phyloP scores from a whole-genome alignment of 2,113 vertebrate genomes.

The Marcusenius ussheri region DNA sequence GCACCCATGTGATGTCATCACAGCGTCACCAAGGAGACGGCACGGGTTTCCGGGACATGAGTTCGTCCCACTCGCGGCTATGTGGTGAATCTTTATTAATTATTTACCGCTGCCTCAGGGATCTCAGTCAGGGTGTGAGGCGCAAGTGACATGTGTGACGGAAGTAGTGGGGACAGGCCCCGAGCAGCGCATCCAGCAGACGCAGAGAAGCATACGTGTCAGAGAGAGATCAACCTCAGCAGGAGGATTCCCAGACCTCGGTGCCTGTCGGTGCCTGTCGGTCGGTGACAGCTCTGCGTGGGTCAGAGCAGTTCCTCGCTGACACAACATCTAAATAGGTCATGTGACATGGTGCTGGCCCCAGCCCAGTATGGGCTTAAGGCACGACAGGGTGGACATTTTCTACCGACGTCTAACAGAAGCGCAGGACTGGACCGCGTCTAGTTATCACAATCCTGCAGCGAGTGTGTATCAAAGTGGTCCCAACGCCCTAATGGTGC shows the following conservation, averaged over 20 bases:
- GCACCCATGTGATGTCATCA: not conserved
- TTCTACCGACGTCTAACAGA: not conserved
- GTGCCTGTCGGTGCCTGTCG: not conserved
- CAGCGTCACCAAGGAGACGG: not conserved
- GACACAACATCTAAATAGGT: not conserved
- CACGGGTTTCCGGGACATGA: not conserved
- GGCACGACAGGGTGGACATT: not conserved
- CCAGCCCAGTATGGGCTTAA: not conserved
- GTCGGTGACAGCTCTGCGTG: not conserved
- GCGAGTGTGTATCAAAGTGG: not conserved
- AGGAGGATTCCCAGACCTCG: not conserved
- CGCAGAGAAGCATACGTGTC: not conserved
- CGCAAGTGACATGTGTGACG: not conserved
- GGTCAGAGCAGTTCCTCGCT: not conserved
- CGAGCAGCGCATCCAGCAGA: not conserved
- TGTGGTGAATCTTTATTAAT: not conserved
- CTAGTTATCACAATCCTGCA: not conserved
- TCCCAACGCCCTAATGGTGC: not conserved
- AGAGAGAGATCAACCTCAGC: not conserved
- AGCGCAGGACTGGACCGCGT: not conserved
- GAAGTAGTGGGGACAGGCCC: not conserved
- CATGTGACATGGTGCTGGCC: not conserved
- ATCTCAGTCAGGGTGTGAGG: not conserved
- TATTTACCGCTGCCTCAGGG: not conserved
- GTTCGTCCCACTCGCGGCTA: not conserved